phyloP scores from a whole-genome alignment of 2,113 vertebrate species.

The Clarias gariepinus region DNA sequence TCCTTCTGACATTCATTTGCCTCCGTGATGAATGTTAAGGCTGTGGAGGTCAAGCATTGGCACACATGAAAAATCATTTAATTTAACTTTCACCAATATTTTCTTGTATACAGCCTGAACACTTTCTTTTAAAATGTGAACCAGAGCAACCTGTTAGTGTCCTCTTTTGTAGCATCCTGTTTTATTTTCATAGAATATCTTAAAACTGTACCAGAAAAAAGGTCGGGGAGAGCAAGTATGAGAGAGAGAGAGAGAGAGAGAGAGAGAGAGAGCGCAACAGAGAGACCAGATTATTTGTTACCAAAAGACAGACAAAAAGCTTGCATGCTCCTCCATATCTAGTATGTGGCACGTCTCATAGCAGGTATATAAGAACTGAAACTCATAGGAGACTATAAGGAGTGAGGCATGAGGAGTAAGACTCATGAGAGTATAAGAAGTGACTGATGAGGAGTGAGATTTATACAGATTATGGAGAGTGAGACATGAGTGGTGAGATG shows the following conservation, averaged over 20 bases:
- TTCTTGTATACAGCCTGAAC: slow-evolving; percentile 10
- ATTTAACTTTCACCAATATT: slow-evolving; percentile 14
- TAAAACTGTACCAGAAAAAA: neutral
- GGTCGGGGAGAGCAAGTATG: neutral
- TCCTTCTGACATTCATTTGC: slow-evolving; percentile 23
- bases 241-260: neutral
- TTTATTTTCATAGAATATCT: slow-evolving; percentile 29
- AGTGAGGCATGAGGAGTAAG: neutral
- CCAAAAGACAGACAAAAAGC: neutral
- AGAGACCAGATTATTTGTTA: slow-evolving; percentile 9
- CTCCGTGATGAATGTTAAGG: slow-evolving; percentile 31
- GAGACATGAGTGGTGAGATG: neutral
- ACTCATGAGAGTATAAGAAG: neutral
- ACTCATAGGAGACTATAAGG: neutral
- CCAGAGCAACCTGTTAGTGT: slow-evolving; percentile 2
- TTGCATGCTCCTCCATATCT: neutral
- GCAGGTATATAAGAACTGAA: neutral
- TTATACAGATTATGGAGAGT: neutral
- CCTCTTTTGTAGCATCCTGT: slow-evolving; percentile 11
- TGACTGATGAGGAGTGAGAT: neutral
- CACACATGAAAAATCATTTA: slow-evolving; percentile 26
- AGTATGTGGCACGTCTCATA: neutral
- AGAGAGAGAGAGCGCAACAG: slow-evolving; percentile 9
- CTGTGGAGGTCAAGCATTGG: slow-evolving; percentile 10
- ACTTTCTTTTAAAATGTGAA: slow-evolving; percentile 24